These are phyloP conservation scores for Lasioglossum figueresi DNA, from an alignment of 2,888 invertebrate species.

Conservation along the genomic window DNA sequence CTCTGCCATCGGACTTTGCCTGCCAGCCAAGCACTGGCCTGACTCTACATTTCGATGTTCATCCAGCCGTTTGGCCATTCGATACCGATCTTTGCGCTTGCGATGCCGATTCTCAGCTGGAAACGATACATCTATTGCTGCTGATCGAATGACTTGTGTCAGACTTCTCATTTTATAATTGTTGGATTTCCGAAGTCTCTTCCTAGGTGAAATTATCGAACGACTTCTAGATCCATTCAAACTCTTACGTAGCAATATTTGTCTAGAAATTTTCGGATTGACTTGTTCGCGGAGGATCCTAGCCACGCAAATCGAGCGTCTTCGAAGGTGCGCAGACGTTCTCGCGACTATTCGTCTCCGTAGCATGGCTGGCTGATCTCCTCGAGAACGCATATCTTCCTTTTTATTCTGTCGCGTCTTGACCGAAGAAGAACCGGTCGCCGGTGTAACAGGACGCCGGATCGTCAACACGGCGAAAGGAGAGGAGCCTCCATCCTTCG, in stretches of 20 bases:
- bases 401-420: constrained; percentile 28
- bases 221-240: too few species aligned
- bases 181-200: neutral
- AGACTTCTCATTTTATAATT: neutral
- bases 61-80: constrained; percentile 67
- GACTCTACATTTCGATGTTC: constrained; percentile 66
- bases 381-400: constrained; percentile 42
- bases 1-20: constrained; percentile 12
- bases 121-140: too few species aligned
- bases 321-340: neutral
- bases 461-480: constrained; percentile 42
- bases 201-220: neutral
- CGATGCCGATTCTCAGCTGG: constrained; percentile 2
- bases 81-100: constrained; percentile 42
- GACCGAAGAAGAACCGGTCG: constrained; percentile 63
- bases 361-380: constrained; percentile 32
- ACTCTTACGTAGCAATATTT: too few species aligned
- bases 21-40: constrained; percentile 23
- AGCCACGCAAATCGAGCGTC: neutral
- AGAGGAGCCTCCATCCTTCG: neutral
- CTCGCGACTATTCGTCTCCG: constrained; percentile 10
- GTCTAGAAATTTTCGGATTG: too few species aligned
- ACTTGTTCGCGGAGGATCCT: too few species aligned
- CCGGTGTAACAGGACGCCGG: constrained; percentile 49
- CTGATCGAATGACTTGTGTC: neutral